phyloP scores from a whole-genome alignment of 2,113 vertebrate genomes.

The Parus major region DNA sequence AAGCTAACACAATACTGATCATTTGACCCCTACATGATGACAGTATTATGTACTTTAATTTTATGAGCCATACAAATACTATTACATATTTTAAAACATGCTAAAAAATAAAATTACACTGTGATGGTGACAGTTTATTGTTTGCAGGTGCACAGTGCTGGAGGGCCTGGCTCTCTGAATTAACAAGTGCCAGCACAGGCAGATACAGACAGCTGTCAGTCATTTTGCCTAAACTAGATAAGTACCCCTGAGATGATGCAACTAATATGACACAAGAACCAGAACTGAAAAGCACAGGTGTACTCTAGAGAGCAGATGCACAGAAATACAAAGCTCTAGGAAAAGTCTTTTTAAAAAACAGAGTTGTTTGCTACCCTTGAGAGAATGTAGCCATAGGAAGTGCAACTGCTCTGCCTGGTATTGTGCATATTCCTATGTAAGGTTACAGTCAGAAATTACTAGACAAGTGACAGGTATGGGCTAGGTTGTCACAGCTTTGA shows the following conservation, averaged over 20 bases:
- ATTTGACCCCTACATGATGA: conserved; percentile 46
- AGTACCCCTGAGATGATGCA: not conserved
- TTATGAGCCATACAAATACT: conserved; percentile 50
- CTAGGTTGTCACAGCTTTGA: not conserved
- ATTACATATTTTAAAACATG: conserved; percentile 40
- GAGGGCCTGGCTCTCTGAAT: not conserved
- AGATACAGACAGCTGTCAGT: not conserved
- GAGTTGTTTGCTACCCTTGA: not conserved
- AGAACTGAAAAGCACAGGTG: not conserved
- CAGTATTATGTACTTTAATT: conserved; percentile 55
- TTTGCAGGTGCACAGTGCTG: conserved; percentile 15
- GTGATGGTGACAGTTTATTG: conserved; percentile 49
- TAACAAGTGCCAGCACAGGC: not conserved
- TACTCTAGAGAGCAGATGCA: not conserved
- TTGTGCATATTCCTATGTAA: not conserved
- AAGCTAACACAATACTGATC: conserved; percentile 29
- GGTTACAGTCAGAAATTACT: not conserved
- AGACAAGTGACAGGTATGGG: not conserved
- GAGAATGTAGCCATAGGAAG: not conserved
- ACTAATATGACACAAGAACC: not conserved
- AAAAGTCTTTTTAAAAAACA: accelerated
- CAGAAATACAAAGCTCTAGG: not conserved
- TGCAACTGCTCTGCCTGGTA: not conserved
- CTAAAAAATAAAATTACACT: conserved; percentile 37
- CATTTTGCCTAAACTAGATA: not conserved